Percentiles rank a stretch among this genome's conserved stretches.
phyloP scores from a whole-genome alignment of 2,888 invertebrate genomes.

The Saturnia pavonia region DNA sequence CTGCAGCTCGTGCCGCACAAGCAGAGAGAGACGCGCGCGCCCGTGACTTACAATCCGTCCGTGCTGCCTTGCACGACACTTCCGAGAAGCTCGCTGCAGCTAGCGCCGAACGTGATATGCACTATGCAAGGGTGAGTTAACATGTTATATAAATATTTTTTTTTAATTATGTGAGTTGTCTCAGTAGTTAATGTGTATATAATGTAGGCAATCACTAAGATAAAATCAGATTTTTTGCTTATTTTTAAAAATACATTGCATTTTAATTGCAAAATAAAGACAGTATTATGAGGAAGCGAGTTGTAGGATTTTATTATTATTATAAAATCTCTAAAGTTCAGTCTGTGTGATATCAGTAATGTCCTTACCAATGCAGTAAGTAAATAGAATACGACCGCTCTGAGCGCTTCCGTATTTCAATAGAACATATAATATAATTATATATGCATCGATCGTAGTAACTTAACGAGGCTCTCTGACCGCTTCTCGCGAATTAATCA shows the following conservation, averaged over 20 bases:
- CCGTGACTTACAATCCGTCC: conserved; percentile 64
- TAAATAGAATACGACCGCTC: not conserved
- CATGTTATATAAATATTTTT: not conserved
- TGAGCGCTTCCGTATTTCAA: not conserved
- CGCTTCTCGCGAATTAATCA: conserved; percentile 54
- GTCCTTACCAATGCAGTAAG: not conserved
- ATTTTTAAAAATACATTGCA: not conserved
- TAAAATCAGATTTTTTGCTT: not conserved
- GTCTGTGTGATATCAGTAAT: conserved; percentile 2
- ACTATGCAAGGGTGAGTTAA: conserved; percentile 65
- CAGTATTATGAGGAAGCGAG: too few species aligned
- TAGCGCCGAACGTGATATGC: conserved; percentile 71
- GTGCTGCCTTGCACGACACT: conserved; percentile 66
- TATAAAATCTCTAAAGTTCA: not conserved
- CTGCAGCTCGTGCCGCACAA: conserved; percentile 65
- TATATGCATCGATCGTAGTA: conserved; percentile 21
- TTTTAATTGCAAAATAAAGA: too few species aligned
- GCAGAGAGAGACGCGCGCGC: conserved; percentile 76
- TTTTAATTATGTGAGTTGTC: not conserved
- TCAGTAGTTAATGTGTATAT: not conserved
- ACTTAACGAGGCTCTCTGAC: conserved; percentile 33
- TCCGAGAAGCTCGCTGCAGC: conserved; percentile 73
- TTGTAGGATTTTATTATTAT: too few species aligned
- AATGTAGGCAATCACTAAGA: not conserved
- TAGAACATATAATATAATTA: conserved; percentile 25